Evolutionary conservation across 1,140 invertebrate genomes (phyloP), one percentile per base, ranked within the genome.

Genomic region (Pogonomyrmex californicus): DNA sequence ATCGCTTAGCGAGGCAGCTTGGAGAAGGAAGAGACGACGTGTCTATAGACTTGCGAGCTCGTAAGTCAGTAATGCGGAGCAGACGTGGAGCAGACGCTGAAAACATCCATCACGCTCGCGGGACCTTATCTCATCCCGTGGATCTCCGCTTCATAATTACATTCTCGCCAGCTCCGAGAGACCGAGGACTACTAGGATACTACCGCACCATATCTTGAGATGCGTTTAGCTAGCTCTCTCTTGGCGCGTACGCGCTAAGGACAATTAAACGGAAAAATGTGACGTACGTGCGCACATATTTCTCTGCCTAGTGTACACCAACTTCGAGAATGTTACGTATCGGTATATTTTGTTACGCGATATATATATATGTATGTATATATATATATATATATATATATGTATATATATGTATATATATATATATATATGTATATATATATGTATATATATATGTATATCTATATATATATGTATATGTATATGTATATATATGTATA

Each of bases 131-230:
- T 95, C 92, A 90, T 90, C 88, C 92, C 91, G 93, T 93, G 90
- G 93, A 95, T 95, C 95, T 94, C 93, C 90, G 93, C 93, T 93
- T 94, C 93, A 94, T 95, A 95, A 95, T 95, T 95, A 95, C 94
- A 95, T 93, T 94, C 93, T 94, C 93, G 91, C 92, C 90, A 90
- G 91, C 87, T 90, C 91, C 78, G 70, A 58, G 82, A 65, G 77
- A 79, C 85, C 78, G 44, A 41, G 30, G 36, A 65, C 56, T 30
- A 65, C 56, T 30, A 14, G 73, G 23, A 23, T 47, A 78, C 41
- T 60, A 38, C n/a, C 85, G 73, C 82, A 49, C 85, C 58, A 73
- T 89, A 79, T 89, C 88, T 82, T 70, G 33, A 65, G 77, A 77
- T 77, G 85, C 87, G 62, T 62, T 63, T 68, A 51, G 77, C 63